Conservation (phyloP, 2,113 vertebrate species). For the Falcunculus frontatus region DNA sequence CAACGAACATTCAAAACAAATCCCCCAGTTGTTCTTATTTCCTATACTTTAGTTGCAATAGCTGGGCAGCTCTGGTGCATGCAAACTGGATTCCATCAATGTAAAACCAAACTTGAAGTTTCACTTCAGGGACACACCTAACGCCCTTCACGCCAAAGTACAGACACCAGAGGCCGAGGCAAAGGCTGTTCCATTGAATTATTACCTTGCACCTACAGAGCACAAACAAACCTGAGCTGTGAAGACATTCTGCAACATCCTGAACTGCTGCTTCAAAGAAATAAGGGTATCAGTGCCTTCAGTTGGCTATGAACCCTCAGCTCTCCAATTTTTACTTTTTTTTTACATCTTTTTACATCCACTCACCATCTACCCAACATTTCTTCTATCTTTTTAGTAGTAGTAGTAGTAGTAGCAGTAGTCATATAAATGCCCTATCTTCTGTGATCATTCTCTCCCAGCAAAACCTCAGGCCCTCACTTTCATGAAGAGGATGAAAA, state of each 20-base stretch:
- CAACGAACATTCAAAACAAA: background rate
- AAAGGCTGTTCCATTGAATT: background rate
- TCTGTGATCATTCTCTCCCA: background rate
- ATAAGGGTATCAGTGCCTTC: background rate
- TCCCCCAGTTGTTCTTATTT: background rate
- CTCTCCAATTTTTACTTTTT: background rate
- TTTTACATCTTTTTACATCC: background rate
- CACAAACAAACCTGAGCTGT: background rate
- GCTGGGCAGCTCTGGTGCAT: background rate
- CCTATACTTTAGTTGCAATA: background rate
- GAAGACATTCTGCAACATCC: background rate
- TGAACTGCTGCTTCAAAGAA: background rate
- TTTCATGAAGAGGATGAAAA: background rate
- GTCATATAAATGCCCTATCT: accelerated
- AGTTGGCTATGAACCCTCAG: background rate
- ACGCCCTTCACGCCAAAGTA: background rate
- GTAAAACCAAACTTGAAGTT: background rate
- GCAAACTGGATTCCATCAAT: background rate
- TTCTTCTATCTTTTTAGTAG: background rate
- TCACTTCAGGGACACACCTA: background rate
- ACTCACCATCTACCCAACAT: background rate
- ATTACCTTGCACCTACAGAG: background rate
- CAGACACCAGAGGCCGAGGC: background rate
- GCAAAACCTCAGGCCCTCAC: background rate
- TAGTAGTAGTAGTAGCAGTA: background rate